Evolutionary conservation across 2,113 vertebrate species (phyloP).

Genomic region (Pyxicephalus adspersus): DNA sequence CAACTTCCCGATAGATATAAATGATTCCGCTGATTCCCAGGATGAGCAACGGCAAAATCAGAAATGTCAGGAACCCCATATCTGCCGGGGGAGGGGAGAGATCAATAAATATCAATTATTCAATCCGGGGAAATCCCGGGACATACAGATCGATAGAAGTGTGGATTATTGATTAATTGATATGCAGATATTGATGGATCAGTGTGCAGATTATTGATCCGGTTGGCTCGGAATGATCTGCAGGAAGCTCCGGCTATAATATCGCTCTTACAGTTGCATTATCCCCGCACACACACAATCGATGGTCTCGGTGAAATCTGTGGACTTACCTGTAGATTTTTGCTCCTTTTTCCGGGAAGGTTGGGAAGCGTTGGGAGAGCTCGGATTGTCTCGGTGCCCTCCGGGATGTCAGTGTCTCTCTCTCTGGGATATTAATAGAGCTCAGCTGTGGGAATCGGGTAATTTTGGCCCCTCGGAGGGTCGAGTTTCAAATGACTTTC

Average conservation of each 20-base stretch:
- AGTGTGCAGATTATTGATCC: too few relatives aligned
- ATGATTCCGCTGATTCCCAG: constrained; percentile 84
- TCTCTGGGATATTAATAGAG: constrained; percentile 36
- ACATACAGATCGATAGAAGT: neutral
- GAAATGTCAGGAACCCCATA: constrained; percentile 79
- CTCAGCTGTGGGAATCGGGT: constrained; percentile 32
- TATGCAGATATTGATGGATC: too few relatives aligned
- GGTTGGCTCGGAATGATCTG: too few relatives aligned
- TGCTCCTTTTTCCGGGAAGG: too few relatives aligned
- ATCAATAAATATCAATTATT: neutral
- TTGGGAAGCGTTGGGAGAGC: neutral
- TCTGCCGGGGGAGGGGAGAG: constrained; percentile 60
- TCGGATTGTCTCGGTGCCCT: neutral
- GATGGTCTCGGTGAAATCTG: neutral
- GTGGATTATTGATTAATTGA: too few relatives aligned
- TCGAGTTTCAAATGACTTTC: constrained; percentile 32
- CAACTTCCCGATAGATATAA: constrained; percentile 88
- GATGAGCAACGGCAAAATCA: constrained; percentile 83
- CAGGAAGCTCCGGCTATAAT: too few relatives aligned
- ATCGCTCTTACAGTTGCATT: too few relatives aligned
- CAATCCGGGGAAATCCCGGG: too few relatives aligned
- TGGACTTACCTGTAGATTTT: neutral
- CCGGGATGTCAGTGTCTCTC: neutral
- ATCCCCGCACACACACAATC: neutral
- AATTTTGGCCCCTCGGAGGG: constrained; percentile 35